Evolutionary conservation across 2,888 invertebrate genomes (phyloP), one percentile per base, ranked within the genome.

Genomic region (Pseudococcus longispinus): DNA sequence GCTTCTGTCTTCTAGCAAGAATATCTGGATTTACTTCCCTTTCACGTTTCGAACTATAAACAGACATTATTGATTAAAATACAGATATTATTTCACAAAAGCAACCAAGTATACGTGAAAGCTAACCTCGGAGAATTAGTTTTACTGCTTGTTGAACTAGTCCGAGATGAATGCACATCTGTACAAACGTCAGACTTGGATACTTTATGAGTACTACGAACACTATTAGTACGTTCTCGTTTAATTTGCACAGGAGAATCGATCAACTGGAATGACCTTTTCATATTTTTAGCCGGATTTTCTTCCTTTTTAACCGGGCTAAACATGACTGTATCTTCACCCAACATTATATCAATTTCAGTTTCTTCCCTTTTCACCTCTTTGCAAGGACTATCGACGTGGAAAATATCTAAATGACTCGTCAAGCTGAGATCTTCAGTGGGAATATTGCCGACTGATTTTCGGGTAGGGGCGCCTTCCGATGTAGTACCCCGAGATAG

Each of bases 1-100:
- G 97, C 91, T 98, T 98, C 90, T 97, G 97, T 74, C 98, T 92
- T 88, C 98, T 93, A 65, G 93, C 91, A 88, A 98, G 91, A 32
- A 95, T 91, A 4, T 90, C 91, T 20, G 94, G 93, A 91, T 98
- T 96, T 9, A 93, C 94, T 91, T 97, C 97, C 18, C 51, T 44
- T 37, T 80, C 88, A 26, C 88, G 84, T 85, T 87, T 86, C 6
- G 87, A 87, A 51, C 87, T 87, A 42, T n/a, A 44, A 83, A 23
- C 23, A 65, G 51, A 83, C 26, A 29, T 46, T 13, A 42, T 32
- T 2, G 26, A 85, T 37, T 85, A 18, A 4, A 9, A 85, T 44
- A 77, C 6, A 74, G n/a, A 26, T 46, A 3, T 11, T 18, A 8
- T 20, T 13, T 20, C 9, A 51, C n/a, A 29, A 83, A 29, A 23